Percentiles rank a stretch among this genome's conserved stretches.
These are phyloP conservation scores for Theretra japonica DNA, from an alignment of 2,888 invertebrate species.

Conservation along the genomic window DNA sequence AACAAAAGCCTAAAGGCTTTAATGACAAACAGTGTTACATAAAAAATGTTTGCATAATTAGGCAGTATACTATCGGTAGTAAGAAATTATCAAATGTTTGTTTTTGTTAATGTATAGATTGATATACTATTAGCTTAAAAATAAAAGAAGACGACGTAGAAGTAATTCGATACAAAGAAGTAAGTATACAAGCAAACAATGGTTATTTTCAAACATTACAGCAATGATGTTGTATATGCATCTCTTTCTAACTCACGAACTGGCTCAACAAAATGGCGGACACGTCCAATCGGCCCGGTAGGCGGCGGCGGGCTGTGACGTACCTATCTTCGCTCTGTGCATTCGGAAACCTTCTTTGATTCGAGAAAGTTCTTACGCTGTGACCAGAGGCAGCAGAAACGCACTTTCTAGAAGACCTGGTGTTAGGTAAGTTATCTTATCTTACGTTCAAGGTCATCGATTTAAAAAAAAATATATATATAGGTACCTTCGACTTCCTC, in stretches of 20 bases:
- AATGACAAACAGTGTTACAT: not conserved
- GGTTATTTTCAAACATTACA: not conserved
- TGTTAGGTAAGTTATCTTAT: constrained; percentile 23
- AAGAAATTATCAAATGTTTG: not conserved
- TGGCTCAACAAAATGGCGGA: constrained; percentile 73
- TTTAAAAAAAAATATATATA: not conserved
- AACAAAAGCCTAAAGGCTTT: constrained; percentile 8
- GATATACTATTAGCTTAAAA: not conserved
- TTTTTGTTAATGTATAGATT: not conserved
- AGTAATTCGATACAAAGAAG: not conserved
- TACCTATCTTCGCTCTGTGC: constrained; percentile 38
- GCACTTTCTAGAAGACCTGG: constrained; percentile 20
- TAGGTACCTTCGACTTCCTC: not conserved
- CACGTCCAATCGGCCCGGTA: constrained; percentile 45
- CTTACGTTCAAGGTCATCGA: constrained; percentile 9
- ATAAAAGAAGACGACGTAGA: constrained; percentile 9
- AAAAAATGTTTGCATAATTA: not conserved
- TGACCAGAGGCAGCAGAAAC: constrained; percentile 1
- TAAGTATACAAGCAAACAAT: not conserved
- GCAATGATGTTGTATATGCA: constrained; percentile 25
- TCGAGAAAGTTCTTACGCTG: constrained; percentile 50
- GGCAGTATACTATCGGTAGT: not conserved
- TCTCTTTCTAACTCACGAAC: constrained; percentile 64
- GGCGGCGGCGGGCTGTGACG: constrained; percentile 35
- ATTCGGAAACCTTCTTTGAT: constrained; percentile 56